Evolutionary conservation across 2,888 invertebrate genomes (phyloP), one percentile per base, ranked within the genome.

Genomic region (Cremastobaeus sp.): DNA sequence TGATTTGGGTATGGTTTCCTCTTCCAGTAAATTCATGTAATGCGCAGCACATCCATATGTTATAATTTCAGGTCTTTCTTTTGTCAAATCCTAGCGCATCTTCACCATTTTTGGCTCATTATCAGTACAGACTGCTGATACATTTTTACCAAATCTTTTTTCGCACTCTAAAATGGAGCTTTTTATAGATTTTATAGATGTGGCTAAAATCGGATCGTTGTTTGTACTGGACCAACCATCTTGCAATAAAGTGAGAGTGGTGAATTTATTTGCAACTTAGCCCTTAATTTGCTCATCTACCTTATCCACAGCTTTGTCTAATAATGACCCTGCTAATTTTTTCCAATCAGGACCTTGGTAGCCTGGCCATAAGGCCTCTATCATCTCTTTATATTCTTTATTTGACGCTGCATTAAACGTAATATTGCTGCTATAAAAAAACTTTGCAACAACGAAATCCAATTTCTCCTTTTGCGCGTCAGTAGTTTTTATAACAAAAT

Each of bases 321-420:
- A 35, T 35, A 52, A 35, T 6, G 34, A 21, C 11, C 52, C 52
- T 11, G 12, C 35, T 1, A 35, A 4, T 14, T 35, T 52, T 52
- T 35, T 52, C 3, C 52, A 20, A 52, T 52, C 52, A 21, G 52
- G 35, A 6, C 21, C 35, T 35, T 18, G 18, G 11, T 52, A 52
- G 6, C 35, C 35, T 5, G 35, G 52, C 8, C 52, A 35, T n/a
- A 52, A 12, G n/a, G 52, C 35, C 8, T 52, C 21, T 15, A 52
- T 14, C 35, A 52, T 52, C 12, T 52, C 52, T 20, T 18, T 21
- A 30, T 52, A 52, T 8, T 6, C 21, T 11, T 34, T 17, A 20
- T 11, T 52, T 20, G 35, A 52, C 6, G 52, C 52, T 21, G 52
- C 52, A 35, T 52, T 52, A 52, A 52, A 52, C 5, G 52, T 35